Evolutionary conservation across 2,888 invertebrate genomes (phyloP), one percentile per base, ranked within the genome.

Genomic region (Patella caerulea): DNA sequence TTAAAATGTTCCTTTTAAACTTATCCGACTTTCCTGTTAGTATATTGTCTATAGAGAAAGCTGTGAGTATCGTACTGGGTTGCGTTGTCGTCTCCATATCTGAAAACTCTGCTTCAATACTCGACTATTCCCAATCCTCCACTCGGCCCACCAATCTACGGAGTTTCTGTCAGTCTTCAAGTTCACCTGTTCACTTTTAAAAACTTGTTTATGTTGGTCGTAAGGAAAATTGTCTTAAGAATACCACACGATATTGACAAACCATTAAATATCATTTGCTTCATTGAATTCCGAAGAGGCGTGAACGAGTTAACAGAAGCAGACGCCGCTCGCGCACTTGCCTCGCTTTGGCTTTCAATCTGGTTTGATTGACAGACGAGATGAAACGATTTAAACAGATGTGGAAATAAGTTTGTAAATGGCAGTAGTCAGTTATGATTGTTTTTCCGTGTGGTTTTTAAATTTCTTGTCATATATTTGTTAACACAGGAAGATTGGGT

Each of bases 271-370:
- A 65, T 65, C 65, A 24, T 65, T 24, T 65, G 65, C 65, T 24
- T 65, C 65, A 65, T 65, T 65, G 65, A 65, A 19, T 65, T 65
- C 65, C 65, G 65, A 65, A 65, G 65, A 65, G 65, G 65, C 65
- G 65, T 65, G 65, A 65, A 65, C 65, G 65, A 65, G 19, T 65
- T 65, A 65, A 65, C 65, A 65, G 65, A 65, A 65, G 24, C 65
- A 65, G 24, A 65, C 65, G 24, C 65, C 65, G 24, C 65, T 24
- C 19, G 65, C 65, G 65, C 65, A 65, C 65, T 65, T 65, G 65
- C 65, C 65, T 65, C 65, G 65, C 24, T 65, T 65, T 65, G 24
- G 65, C 11, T 65, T 65, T 24, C 65, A 65, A 65, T 24, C 19
- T 65, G 11, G 19, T 14, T 24, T 65, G 65, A 65, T 65, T 65